Conservation (phyloP, 2,888 invertebrate species). For the Monochamus alternatus region DNA sequence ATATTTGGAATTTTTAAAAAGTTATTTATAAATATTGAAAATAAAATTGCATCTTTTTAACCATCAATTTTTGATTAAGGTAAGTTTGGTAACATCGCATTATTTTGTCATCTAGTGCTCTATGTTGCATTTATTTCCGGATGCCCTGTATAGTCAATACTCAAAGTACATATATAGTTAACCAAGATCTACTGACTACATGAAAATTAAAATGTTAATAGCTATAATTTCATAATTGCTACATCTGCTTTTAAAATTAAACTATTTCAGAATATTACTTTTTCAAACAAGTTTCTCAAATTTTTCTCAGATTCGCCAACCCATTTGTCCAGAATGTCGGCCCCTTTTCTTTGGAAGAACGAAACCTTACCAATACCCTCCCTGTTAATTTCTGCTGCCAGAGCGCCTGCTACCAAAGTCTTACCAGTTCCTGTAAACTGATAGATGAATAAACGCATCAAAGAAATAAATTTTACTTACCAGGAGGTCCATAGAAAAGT, state of each 20-base stretch:
- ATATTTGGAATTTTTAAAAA: no score
- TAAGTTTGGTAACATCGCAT: no score
- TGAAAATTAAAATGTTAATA: not conserved
- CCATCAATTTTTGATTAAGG: no score
- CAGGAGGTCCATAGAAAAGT: constrained; percentile 68
- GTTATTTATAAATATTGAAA: no score
- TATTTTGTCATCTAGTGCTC: no score
- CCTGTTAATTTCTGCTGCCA: constrained; percentile 66
- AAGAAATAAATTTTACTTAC: constrained; percentile 46
- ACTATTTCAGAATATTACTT: constrained; percentile 54
- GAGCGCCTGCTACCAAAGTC: constrained; percentile 67
- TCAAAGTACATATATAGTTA: no score
- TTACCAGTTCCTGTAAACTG: constrained; percentile 66
- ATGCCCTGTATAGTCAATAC: no score
- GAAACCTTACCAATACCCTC: constrained; percentile 65
- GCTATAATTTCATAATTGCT: no score
- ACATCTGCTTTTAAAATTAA: not conserved
- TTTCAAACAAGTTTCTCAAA: constrained; percentile 65
- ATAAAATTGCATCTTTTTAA: no score
- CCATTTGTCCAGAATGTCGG: constrained; percentile 69
- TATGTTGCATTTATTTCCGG: no score
- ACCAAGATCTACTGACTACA: not conserved
- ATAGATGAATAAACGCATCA: not conserved
- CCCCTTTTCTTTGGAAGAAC: constrained; percentile 68
- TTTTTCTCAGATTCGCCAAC: constrained; percentile 69